Evolutionary conservation across 2,113 vertebrate genomes (phyloP).

Genomic region (Syngnathus scovelli): DNA sequence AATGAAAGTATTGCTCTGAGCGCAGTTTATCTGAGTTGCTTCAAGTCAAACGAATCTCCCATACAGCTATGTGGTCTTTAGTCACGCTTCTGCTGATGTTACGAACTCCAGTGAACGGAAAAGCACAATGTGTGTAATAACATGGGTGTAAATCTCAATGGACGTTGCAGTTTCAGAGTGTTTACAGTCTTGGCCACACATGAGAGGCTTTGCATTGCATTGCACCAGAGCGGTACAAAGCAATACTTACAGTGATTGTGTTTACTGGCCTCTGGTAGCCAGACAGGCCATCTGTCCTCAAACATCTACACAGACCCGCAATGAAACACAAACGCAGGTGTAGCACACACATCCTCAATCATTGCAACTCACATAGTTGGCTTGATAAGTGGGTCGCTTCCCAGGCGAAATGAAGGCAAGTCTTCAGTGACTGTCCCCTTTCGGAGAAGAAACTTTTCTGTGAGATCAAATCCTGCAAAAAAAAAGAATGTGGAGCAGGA

Average conservation of each 20-base stretch:
- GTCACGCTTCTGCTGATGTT: neutral
- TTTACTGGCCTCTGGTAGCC: slow-evolving; percentile 9
- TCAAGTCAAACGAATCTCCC: slow-evolving; percentile 9
- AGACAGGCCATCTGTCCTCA: slow-evolving; percentile 11
- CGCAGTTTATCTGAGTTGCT: slow-evolving; percentile 38
- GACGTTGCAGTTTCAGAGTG: slow-evolving; percentile 10
- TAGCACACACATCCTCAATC: neutral
- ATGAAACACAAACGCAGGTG: slow-evolving; percentile 3
- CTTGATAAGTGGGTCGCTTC: slow-evolving; percentile 83
- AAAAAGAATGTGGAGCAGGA: slow-evolving; percentile 4
- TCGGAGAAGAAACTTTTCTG: slow-evolving; percentile 83
- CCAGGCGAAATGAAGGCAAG: slow-evolving; percentile 82
- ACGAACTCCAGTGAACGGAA: neutral
- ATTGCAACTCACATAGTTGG: slow-evolving; percentile 76
- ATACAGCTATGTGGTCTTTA: neutral
- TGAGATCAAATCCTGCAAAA: slow-evolving; percentile 85
- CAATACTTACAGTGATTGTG: slow-evolving; percentile 14
- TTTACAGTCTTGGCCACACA: slow-evolving; percentile 8
- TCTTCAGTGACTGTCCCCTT: slow-evolving; percentile 76
- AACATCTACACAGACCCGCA: slow-evolving; percentile 6
- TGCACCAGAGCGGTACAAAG: slow-evolving; percentile 11
- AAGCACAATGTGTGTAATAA: slow-evolving; percentile 3
- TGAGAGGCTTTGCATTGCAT: slow-evolving; percentile 4
- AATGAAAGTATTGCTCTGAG: slow-evolving; percentile 48
- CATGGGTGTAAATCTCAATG: slow-evolving; percentile 7